Base-by-base conservation (phyloP, 2,797 vertebrate species). In the Helarctos malayanus region DNA sequence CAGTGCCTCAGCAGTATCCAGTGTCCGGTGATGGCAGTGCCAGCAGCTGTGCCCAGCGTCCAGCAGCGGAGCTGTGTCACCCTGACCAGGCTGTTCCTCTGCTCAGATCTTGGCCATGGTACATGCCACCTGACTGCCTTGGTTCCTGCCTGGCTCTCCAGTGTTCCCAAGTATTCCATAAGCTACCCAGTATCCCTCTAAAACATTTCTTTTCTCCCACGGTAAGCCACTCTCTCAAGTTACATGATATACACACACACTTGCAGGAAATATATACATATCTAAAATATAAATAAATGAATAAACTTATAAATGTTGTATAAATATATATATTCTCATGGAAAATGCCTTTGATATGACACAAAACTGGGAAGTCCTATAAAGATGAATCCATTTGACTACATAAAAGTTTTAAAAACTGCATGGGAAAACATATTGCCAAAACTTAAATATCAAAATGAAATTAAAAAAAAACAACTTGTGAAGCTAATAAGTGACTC, bases 41-140 rank as follows among this genome's bases (percentile, higher is more conserved):
- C 86, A 54, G 54, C 19, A 56, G 41, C 88, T 25, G 14, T 73
- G 65, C 29, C 52, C 85, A n/a, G 25, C 9, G 23, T 47, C 32
- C 29, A 41, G 73, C 9, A 35, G 57, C 45, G 57, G 65, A 96
- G 93, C 95, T 96, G 92, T 27, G 95, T 97, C 96, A 97, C 80
- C 25, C 95, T 81, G 83, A 89, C 89, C 54, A n/a, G 35, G 87
- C 93, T 80, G 13, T 78, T 83, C 21, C 79, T 97, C 9, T 63
- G 63, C n/a, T 47, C 81, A 96, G 85, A 88, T 29, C 35, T 57
- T 88, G 78, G 94, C 41, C n/a, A 10, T 7, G n/a, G 41, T 52
- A 19, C 89, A 79, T 78, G 75, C 59, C 69, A 78, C 41, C 75
- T 93, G 89, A 32, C 90, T 47, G 56, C 27, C 75, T 54, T 65